These are phyloP conservation scores for Pipistrellus pygmaeus DNA, from an alignment of 2,797 vertebrate species.

Conservation along the genomic window DNA sequence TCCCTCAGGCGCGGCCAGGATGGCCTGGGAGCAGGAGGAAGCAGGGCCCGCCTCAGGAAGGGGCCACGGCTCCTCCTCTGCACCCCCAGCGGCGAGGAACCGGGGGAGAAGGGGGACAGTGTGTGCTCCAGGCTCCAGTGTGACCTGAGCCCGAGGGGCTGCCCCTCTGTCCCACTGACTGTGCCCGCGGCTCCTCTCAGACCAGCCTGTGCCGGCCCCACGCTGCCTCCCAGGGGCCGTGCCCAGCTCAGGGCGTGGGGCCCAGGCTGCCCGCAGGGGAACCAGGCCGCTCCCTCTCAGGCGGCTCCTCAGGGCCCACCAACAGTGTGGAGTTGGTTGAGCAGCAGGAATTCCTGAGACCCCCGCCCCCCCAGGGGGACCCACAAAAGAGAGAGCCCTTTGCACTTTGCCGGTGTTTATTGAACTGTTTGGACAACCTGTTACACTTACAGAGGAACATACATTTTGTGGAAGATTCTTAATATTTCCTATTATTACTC, in stretches of 20 bases:
- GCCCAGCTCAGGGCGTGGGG: too few relatives aligned
- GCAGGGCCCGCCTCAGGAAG: not conserved
- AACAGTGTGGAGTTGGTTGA: not conserved
- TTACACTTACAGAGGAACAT: not conserved
- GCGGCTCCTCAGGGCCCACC: too few relatives aligned
- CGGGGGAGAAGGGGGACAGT: not conserved
- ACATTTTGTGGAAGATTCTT: not conserved
- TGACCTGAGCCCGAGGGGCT: fast-evolving
- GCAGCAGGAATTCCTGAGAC: not conserved
- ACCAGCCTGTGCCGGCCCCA: not conserved
- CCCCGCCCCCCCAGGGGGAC: too few relatives aligned
- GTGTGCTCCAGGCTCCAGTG: not conserved
- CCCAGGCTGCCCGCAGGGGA: fast-evolving
- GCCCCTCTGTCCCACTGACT: not conserved
- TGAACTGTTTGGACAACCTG: not conserved
- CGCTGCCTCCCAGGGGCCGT: fast-evolving
- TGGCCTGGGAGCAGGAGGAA: too few relatives aligned
- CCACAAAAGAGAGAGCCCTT: too few relatives aligned
- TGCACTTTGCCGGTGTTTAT: too few relatives aligned
- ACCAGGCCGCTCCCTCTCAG: too few relatives aligned
- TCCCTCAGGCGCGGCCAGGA: not conserved
- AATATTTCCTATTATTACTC: not conserved
- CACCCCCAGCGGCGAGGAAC: not conserved
- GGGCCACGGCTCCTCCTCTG: fast-evolving
- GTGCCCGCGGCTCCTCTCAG: not conserved